Conservation (phyloP, 2,113 vertebrate species). For the Passer montanus region DNA sequence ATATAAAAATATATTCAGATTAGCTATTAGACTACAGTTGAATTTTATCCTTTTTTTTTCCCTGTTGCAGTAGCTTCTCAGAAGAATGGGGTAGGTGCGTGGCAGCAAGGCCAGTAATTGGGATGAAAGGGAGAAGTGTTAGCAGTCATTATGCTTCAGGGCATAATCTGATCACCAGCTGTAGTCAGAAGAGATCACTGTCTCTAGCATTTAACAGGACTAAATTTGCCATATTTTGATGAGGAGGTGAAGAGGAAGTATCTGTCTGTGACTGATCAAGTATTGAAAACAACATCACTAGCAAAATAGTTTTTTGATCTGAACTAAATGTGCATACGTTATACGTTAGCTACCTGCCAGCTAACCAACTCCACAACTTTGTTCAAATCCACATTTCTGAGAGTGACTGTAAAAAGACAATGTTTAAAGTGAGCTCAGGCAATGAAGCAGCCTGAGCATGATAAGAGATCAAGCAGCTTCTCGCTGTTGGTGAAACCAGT, state of each 20-base stretch:
- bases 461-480: neutral
- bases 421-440: conserved; percentile 17
- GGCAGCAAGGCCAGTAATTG: conserved; percentile 15
- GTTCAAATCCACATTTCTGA: conserved; percentile 10
- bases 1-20: neutral
- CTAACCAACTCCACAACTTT: conserved; percentile 42
- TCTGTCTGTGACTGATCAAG: conserved; percentile 36
- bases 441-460: neutral
- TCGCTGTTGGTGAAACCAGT: neutral
- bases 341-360: conserved; percentile 34
- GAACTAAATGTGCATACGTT: conserved; percentile 19
- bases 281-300: conserved; percentile 26
- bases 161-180: conserved; percentile 68
- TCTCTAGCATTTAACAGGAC: conserved; percentile 34
- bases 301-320: conserved; percentile 27
- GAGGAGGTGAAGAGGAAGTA: conserved; percentile 32
- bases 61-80: neutral
- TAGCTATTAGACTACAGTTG: neutral
- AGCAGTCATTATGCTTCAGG: conserved; percentile 56
- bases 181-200: conserved; percentile 62
- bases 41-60: neutral
- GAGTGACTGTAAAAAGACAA: neutral
- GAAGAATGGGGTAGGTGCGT: neutral
- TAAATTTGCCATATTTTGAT: conserved; percentile 58
- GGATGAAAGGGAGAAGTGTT: conserved; percentile 47